A percentile compares a stretch with the other conserved stretches of the same genome.
phyloP scores from a whole-genome alignment of 2,113 vertebrate species.

The Hyla sarda region DNA sequence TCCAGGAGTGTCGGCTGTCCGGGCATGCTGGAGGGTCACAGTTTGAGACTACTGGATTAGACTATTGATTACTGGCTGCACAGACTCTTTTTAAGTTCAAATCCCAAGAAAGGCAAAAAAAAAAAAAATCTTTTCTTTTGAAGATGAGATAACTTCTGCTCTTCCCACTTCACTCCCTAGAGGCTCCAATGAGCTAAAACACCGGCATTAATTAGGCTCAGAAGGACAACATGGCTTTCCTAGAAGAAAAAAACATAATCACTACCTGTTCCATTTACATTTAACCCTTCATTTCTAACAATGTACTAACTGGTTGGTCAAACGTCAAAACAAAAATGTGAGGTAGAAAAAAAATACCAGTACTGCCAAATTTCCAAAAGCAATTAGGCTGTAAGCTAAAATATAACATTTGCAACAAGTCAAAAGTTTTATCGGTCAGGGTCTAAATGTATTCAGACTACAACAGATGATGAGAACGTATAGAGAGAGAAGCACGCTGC shows the following conservation, averaged over 20 bases:
- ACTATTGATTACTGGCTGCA: background rate
- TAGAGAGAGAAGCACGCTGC: too few species aligned
- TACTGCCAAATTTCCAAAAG: too few species aligned
- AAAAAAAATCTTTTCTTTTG: slow-evolving; percentile 39
- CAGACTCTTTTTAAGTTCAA: background rate
- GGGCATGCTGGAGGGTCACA: too few species aligned
- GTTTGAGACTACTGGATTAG: too few species aligned
- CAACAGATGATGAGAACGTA: too few species aligned
- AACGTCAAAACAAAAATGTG: too few species aligned
- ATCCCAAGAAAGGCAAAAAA: slow-evolving; percentile 3
- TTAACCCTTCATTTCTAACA: slow-evolving; percentile 11
- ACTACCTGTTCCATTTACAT: slow-evolving; percentile 4
- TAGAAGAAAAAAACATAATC: slow-evolving; percentile 5
- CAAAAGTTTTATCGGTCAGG: too few species aligned
- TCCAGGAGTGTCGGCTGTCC: too few species aligned
- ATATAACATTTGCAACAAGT: too few species aligned
- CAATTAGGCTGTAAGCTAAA: too few species aligned
- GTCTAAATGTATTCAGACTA: too few species aligned
- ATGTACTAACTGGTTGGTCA: background rate
- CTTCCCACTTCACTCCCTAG: slow-evolving; percentile 40
- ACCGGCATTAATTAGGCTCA: slow-evolving; percentile 52
- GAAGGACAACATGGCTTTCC: slow-evolving; percentile 30
- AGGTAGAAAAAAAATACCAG: too few species aligned
- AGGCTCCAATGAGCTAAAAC: slow-evolving; percentile 43
- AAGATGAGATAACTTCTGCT: slow-evolving; percentile 45